A percentile compares a stretch with the other conserved stretches of the same genome.
phyloP scores from a whole-genome alignment of 2,888 invertebrate species.

The Amphimallon solstitiale region DNA sequence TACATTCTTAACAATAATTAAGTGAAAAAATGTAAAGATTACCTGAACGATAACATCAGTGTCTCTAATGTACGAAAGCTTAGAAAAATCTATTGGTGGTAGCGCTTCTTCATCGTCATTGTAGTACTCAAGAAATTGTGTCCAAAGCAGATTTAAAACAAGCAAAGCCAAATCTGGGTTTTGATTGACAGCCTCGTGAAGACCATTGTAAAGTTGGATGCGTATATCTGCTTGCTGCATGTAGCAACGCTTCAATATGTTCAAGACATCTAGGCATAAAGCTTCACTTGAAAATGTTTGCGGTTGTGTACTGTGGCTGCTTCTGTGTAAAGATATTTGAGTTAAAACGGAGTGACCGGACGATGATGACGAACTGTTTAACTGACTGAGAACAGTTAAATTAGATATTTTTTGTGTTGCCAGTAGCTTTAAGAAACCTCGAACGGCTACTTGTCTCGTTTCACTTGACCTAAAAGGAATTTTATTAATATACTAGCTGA shows the following conservation, averaged over 20 bases:
- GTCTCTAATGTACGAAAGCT: constrained; percentile 66
- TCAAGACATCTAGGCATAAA: constrained; percentile 80
- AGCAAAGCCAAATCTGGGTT: constrained; percentile 74
- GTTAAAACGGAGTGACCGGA: constrained; percentile 68
- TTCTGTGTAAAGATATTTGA: constrained; percentile 66
- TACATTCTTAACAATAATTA: no score
- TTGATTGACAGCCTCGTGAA: constrained; percentile 69
- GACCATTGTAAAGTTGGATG: constrained; percentile 70
- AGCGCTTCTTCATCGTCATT: constrained; percentile 62
- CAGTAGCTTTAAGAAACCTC: constrained; percentile 76
- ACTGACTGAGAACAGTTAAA: constrained; percentile 66
- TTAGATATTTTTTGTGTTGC: constrained; percentile 72
- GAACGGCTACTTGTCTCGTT: constrained; percentile 76
- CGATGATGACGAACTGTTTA: constrained; percentile 55
- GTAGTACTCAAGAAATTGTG: constrained; percentile 71
- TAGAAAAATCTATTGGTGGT: constrained; percentile 64
- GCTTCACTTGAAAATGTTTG: constrained; percentile 72
- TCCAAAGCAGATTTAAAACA: constrained; percentile 72
- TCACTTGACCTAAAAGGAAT: constrained; percentile 67
- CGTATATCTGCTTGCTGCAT: constrained; percentile 78
- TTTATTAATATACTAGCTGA: no score
- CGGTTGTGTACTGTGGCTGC: constrained; percentile 61
- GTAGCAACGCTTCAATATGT: constrained; percentile 77
- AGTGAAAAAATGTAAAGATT: constrained; percentile 40
- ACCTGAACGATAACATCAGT: constrained; percentile 63